Conservation (phyloP, 2,113 vertebrate species). For the Forbesichthys agassizii region DNA sequence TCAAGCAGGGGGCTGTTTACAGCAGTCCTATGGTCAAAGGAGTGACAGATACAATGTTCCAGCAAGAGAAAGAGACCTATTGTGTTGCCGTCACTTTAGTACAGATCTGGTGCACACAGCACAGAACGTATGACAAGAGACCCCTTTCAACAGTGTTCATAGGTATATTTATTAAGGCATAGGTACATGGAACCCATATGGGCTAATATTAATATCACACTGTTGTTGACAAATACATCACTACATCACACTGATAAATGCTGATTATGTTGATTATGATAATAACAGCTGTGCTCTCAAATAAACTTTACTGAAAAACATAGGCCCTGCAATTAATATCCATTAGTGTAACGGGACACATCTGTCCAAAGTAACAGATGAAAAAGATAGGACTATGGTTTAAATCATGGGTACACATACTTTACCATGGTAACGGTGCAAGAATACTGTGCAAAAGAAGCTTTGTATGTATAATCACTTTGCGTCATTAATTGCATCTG, state of each 20-base stretch:
- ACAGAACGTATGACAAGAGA: background rate
- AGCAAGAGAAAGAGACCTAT: slow-evolving; percentile 12
- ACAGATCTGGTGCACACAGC: slow-evolving; percentile 13
- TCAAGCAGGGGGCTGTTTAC: background rate
- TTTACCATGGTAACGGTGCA: background rate
- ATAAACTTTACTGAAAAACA: background rate
- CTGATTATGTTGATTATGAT: slow-evolving; percentile 20
- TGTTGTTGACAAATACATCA: slow-evolving; percentile 34
- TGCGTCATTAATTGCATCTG: background rate
- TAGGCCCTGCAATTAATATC: no score
- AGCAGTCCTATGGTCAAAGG: background rate
- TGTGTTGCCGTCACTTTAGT: slow-evolving; percentile 8
- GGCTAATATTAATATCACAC: slow-evolving; percentile 38
- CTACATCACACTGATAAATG: slow-evolving; percentile 17
- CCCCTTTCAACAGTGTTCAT: slow-evolving; percentile 4
- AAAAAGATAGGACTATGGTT: no score
- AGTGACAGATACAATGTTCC: background rate
- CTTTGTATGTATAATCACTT: background rate
- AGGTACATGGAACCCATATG: slow-evolving; percentile 43
- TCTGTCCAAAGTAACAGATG: no score
- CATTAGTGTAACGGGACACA: no score
- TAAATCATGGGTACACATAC: background rate
- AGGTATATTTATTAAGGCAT: slow-evolving; percentile 73
- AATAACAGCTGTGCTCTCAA: slow-evolving; percentile 8
- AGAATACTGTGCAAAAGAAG: slow-evolving; percentile 29